Base-by-base conservation (phyloP, 2,888 invertebrate genomes). In the Himalopsyche japonica region DNA sequence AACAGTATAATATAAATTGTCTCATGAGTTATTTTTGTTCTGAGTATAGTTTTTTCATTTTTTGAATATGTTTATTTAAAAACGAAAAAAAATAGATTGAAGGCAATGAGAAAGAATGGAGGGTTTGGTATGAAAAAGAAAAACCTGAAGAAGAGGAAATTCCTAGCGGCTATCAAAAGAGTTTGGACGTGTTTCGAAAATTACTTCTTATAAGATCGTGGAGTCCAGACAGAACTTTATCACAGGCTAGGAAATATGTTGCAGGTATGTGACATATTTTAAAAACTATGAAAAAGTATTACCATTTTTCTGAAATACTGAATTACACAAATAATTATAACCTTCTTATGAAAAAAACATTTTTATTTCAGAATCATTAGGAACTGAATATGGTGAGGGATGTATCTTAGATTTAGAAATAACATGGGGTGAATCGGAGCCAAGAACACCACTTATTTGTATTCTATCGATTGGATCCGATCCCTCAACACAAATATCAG, bases 381-480 rank as follows among this genome's bases (percentile, higher is more conserved):
- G 98, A 0, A 93, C 94, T 0, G 96, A 97, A 89, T 98, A 97
- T 89, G 97, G 98, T 1, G 98, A 99, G 91, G 96, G 97, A 79
- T 96, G 96, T 88, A 97, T 98, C 87, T 92, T 99, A 32, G 98
- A 99, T 90, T 92, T 99, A 87, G 98, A 99, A 90, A 93, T 93
- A 0, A 98, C 98, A 49, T 97, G 97, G 96, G 92, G 93, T 34
- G 99, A 99, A 90, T 98, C 98, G 0, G 97, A 97, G 89, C 95
- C 96, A 0, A 93, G 96, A 43, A 95, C 97, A 0, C 99, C 99
- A 0, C 93, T 99, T 30, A 95, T 98, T 87, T 98, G 98, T 88
- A 95, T 99, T 88, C 91, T 99, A 24, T 98, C 98, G 0, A 98
- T 97, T 88, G 98, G 99, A 0, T 98, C 98, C 0, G 99, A 99